Percentiles rank a stretch among this genome's conserved stretches.
These are phyloP conservation scores for Psylliodes chrysocephalus DNA, from an alignment of 2,888 invertebrate species.

Conservation along the genomic window DNA sequence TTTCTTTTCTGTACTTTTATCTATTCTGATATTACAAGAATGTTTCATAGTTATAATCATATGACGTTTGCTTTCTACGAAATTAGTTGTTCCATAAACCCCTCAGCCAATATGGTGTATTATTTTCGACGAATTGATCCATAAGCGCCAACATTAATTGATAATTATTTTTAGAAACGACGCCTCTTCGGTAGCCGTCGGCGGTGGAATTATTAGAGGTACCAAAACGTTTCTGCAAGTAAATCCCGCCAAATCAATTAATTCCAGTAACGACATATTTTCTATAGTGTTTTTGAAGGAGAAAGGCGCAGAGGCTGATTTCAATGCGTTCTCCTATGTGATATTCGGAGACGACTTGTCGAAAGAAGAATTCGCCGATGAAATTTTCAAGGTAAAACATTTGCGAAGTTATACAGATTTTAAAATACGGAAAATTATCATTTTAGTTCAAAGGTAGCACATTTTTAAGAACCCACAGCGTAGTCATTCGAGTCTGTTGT, in stretches of 20 bases:
- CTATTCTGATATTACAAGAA: too few species aligned
- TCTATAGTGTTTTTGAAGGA: constrained; percentile 53
- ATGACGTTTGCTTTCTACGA: too few species aligned
- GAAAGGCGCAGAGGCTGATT: constrained; percentile 44
- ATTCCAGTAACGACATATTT: constrained; percentile 46
- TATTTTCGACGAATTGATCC: too few species aligned
- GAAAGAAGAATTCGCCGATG: constrained; percentile 51
- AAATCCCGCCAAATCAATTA: constrained; percentile 38
- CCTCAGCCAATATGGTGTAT: too few species aligned
- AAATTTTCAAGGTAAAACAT: constrained; percentile 50
- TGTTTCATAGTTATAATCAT: too few species aligned
- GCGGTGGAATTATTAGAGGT: constrained; percentile 54
- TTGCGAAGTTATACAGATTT: neutral
- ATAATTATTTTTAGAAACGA: constrained; percentile 50
- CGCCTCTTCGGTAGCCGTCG: constrained; percentile 51
- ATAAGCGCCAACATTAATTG: too few species aligned
- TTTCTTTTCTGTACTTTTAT: too few species aligned
- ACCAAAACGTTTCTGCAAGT: constrained; percentile 48
- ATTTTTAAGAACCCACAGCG: constrained; percentile 45
- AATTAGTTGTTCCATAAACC: too few species aligned
- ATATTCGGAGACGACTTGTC: constrained; percentile 51
- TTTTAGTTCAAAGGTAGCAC: constrained; percentile 53
- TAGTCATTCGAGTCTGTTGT: constrained; percentile 56
- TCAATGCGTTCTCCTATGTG: constrained; percentile 55
- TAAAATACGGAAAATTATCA: neutral